Percentiles rank a stretch among this genome's conserved stretches.
Evolutionary conservation across 2,888 invertebrate species (phyloP).

Genomic region (Scrobipalpa atriplicella): DNA sequence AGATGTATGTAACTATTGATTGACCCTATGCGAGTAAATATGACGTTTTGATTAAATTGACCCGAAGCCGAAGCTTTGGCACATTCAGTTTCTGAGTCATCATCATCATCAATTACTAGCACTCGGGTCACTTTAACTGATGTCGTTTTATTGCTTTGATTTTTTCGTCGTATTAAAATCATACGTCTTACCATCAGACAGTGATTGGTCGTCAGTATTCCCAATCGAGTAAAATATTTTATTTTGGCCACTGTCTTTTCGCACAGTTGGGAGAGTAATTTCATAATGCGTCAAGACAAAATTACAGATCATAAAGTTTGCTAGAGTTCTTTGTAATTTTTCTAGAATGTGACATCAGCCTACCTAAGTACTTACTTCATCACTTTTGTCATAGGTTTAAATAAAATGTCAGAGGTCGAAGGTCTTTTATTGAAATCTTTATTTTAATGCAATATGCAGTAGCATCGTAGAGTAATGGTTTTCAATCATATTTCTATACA

Average conservation of each 20-base stretch:
- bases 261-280: too few species aligned
- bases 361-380: neutral
- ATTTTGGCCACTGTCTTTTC: too few species aligned
- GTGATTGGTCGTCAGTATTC: too few species aligned
- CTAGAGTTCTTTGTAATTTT: too few species aligned
- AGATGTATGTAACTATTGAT: too few species aligned
- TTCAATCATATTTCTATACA: neutral
- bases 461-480: slow-evolving; percentile 2
- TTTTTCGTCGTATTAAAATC: neutral
- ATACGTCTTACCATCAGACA: neutral
- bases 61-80: neutral
- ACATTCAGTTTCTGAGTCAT: slow-evolving; percentile 4
- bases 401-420: slow-evolving; percentile 3
- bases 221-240: too few species aligned
- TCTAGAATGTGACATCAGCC: too few species aligned
- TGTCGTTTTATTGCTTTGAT: neutral
- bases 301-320: too few species aligned
- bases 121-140: neutral
- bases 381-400: neutral
- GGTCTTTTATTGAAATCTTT: neutral
- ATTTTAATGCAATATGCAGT: neutral
- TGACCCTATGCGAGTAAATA: neutral
- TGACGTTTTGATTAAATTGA: neutral
- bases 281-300: too few species aligned
- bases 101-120: neutral